Percentiles rank a stretch among this genome's conserved stretches.
phyloP scores from a whole-genome alignment of 2,888 invertebrate genomes.

The Seira ritae region DNA sequence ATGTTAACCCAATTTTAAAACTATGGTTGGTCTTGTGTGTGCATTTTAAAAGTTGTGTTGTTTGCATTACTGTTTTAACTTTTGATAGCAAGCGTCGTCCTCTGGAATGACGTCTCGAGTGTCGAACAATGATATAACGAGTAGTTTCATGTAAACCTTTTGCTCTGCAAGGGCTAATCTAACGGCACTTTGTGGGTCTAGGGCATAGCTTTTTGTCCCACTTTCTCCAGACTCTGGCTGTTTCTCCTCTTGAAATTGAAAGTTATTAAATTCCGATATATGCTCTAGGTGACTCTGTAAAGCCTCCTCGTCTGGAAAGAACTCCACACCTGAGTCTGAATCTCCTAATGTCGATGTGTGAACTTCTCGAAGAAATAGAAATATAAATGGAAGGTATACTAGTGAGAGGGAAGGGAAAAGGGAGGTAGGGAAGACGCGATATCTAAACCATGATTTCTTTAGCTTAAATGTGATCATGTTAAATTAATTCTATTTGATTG shows the following conservation, averaged over 20 bases:
- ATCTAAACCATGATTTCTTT: no score
- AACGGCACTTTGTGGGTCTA: constrained; percentile 9
- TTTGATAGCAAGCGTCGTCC: not conserved
- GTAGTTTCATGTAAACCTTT: constrained; percentile 1
- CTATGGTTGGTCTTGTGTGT: no score
- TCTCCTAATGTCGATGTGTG: no score
- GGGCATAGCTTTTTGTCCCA: constrained; percentile 18
- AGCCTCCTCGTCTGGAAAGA: not conserved
- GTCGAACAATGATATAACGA: constrained; percentile 4
- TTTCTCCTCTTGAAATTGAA: not conserved
- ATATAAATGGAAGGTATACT: no score
- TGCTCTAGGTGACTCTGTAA: not conserved
- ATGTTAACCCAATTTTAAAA: no score
- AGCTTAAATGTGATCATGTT: no score
- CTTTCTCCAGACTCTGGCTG: no score
- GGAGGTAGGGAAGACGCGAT: no score
- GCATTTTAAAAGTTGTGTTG: no score
- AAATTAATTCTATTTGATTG: no score
- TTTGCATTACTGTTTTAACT: not conserved
- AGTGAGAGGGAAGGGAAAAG: no score
- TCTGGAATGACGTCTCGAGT: not conserved
- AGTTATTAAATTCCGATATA: not conserved
- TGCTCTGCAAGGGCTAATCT: constrained; percentile 18
- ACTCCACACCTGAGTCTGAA: not conserved
- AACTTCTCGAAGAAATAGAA: no score